Conservation (phyloP, 2,888 invertebrate genomes). For the Meloe dianella region DNA sequence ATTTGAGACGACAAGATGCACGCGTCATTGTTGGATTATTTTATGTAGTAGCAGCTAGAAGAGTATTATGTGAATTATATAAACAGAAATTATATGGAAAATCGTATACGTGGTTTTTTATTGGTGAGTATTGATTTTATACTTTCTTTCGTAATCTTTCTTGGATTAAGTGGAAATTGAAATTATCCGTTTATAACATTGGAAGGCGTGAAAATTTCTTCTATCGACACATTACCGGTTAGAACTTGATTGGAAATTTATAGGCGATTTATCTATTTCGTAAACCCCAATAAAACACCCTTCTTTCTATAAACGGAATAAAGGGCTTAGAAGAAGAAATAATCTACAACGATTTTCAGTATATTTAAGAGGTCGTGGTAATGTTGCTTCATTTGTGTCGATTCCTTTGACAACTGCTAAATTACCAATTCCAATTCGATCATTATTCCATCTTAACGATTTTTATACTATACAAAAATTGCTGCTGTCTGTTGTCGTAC, state of each 20-base stretch:
- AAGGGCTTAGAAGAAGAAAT: background rate
- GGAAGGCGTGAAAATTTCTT: background rate
- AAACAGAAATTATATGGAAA: slow-evolving; percentile 93
- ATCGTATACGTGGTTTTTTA: slow-evolving; percentile 98
- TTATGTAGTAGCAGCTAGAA: slow-evolving; percentile 95
- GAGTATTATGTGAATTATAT: slow-evolving; percentile 96
- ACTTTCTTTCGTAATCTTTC: background rate
- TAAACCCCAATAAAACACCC: background rate
- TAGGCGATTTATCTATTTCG: background rate
- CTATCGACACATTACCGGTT: background rate
- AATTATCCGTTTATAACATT: background rate
- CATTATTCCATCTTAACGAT: background rate
- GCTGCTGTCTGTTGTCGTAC: background rate
- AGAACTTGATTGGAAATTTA: background rate
- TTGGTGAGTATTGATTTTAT: slow-evolving; percentile 69
- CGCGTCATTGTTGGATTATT: slow-evolving; percentile 97
- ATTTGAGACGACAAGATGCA: slow-evolving; percentile 93
- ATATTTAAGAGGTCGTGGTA: background rate
- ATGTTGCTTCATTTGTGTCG: background rate
- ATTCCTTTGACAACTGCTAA: background rate
- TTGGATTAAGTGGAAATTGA: background rate
- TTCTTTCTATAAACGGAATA: background rate
- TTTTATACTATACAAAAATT: background rate
- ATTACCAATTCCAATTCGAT: background rate
- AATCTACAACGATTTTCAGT: background rate